These are phyloP conservation scores for Pseudoips prasinana DNA, from an alignment of 2,888 invertebrate genomes.

Conservation along the genomic window DNA sequence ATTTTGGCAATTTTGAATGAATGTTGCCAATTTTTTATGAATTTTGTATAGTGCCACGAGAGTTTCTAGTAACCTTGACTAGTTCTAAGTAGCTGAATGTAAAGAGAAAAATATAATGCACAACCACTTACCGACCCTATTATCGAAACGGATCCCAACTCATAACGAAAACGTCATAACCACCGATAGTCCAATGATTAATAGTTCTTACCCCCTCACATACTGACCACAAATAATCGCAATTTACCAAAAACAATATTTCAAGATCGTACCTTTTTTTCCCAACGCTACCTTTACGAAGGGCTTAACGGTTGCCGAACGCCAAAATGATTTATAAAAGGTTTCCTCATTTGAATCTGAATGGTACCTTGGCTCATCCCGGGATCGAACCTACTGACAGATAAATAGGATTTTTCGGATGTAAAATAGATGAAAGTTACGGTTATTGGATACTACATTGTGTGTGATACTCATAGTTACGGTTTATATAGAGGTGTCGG, in stretches of 20 bases:
- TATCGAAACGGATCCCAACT: no score
- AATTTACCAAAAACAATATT: not conserved
- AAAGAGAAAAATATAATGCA: no score
- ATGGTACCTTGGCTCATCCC: slow-evolving; percentile 59
- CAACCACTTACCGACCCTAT: no score
- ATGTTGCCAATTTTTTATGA: no score
- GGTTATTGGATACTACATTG: slow-evolving; percentile 19
- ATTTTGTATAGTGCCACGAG: no score
- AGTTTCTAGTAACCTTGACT: no score
- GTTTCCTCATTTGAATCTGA: slow-evolving; percentile 72
- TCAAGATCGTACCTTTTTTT: slow-evolving; percentile 8
- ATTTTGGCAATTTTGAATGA: no score
- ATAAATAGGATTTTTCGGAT: slow-evolving; percentile 36
- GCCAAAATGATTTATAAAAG: slow-evolving; percentile 74
- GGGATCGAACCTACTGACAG: slow-evolving; percentile 24
- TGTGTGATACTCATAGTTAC: no score
- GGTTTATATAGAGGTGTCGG: no score
- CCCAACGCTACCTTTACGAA: slow-evolving; percentile 39
- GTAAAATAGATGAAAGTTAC: slow-evolving; percentile 28
- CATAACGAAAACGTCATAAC: no score
- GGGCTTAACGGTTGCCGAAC: slow-evolving; percentile 57
- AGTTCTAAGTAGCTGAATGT: no score
- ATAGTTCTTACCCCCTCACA: not conserved
- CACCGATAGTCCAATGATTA: not conserved
- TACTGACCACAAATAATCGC: not conserved